Evolutionary conservation across 1,140 invertebrate species (phyloP), one percentile per base, ranked within the genome.

Genomic region (Drosophila orosa): DNA sequence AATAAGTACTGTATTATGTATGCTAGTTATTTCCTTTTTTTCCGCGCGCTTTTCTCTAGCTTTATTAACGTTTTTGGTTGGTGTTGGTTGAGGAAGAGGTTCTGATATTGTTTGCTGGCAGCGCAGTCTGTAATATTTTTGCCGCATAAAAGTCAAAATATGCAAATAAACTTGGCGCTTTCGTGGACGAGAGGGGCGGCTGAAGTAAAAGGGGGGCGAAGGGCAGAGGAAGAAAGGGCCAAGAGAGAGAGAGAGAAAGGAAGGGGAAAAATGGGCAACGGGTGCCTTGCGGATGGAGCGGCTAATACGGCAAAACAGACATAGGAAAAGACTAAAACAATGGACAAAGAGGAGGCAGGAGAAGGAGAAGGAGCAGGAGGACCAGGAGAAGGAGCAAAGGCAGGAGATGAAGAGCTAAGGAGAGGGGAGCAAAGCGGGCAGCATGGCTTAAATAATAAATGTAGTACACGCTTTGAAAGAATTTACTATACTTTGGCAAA

Each of bases 121-220:
- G 82, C 82, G 82, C 81, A 85, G 82, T 76, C 80, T 81, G 81
- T 85, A 85, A 85, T 85, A 85, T 85, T 85, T 85, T 81, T 85
- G 81, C 81, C 82, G 81, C 81, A 85, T 85, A 86, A 85, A 85
- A 85, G 81, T 85, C 81, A 85, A 85, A 85, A 85, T 85, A 85
- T 85, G 81, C 81, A 85, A 85, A 85, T 86, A 85, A 85, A 84
- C 81, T 58, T 60, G 67, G 50, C 19, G 50, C 50, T 54, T 3
- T 22, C 50, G 24, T 19, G 31, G 31, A 24, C 1, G 13, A 35
- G 50, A 7, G 50, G 29, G 29, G 13, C 13, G 17, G 4, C 29
- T 22, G 17, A 15, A 22, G 48, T 15, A 50, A 45, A 39, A 15
- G 13, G 6, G 17, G 13, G 6, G 19, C 39, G n/a, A 52, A 27